A percentile compares a stretch with the other conserved stretches of the same genome.
Conservation (phyloP, 2,797 vertebrate genomes). For the Pseudomugil gertrudae region DNA sequence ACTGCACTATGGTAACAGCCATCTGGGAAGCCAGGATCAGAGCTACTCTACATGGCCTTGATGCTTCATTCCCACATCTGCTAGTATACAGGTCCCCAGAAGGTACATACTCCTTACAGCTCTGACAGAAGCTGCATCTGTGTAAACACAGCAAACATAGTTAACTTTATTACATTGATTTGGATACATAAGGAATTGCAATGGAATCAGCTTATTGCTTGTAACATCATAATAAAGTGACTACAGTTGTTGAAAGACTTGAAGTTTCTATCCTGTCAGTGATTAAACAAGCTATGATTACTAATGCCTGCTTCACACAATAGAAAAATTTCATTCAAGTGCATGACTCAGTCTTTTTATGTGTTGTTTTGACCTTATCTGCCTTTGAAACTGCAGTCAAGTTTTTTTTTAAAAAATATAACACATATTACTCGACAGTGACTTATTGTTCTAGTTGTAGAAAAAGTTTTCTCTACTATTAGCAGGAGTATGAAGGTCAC, state of each 20-base stretch:
- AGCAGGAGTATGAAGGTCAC: neutral
- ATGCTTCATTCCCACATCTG: conserved; percentile 13
- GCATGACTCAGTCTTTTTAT: neutral
- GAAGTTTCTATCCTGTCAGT: too few species aligned
- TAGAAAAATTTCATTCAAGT: neutral
- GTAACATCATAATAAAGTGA: neutral
- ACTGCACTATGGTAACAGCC: neutral
- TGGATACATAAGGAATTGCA: conserved; percentile 22
- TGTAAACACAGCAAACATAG: conserved; percentile 17
- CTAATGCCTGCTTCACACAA: neutral
- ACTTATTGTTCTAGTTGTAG: neutral
- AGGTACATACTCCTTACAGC: conserved; percentile 5
- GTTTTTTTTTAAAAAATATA: too few species aligned
- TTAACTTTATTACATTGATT: conserved; percentile 29
- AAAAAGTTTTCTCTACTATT: neutral
- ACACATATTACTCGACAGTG: neutral
- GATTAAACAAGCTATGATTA: neutral
- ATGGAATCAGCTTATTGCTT: conserved; percentile 21
- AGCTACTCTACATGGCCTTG: neutral
- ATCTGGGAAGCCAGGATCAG: conserved; percentile 9
- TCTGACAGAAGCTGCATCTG: conserved; percentile 4
- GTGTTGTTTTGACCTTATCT: neutral
- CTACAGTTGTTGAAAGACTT: too few species aligned
- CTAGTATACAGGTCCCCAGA: conserved; percentile 9
- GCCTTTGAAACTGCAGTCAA: neutral